Evolutionary conservation across 1,140 invertebrate genomes (phyloP).

Genomic region (Galleria mellonella): DNA sequence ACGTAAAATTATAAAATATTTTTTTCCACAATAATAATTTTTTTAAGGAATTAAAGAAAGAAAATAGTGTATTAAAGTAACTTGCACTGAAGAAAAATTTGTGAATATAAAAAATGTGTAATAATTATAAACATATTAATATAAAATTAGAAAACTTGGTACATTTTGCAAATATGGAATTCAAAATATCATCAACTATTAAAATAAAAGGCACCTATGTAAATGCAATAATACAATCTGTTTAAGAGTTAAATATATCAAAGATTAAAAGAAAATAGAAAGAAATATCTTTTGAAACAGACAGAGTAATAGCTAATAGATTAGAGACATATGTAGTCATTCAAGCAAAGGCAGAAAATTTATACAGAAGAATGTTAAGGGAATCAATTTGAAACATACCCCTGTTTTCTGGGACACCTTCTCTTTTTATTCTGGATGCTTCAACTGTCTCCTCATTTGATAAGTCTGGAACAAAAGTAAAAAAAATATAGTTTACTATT

Average conservation of each 20-base stretch:
- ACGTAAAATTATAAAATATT: too few species aligned
- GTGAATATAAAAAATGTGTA: too few species aligned
- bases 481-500: slow-evolving; percentile 1
- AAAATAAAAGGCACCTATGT: slow-evolving; percentile 12
- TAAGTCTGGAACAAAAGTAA: slow-evolving; percentile 56
- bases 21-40: too few species aligned
- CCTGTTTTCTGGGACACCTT: slow-evolving; percentile 64
- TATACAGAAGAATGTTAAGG: slow-evolving; percentile 20
- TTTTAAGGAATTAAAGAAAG: too few species aligned
- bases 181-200: slow-evolving; percentile 8
- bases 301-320: slow-evolving; percentile 9
- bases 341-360: slow-evolving; percentile 18
- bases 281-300: not conserved
- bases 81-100: too few species aligned
- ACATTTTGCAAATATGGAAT: not conserved
- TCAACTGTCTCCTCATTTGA: slow-evolving; percentile 46
- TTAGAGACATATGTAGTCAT: slow-evolving; percentile 14
- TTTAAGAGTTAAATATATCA: slow-evolving; percentile 1
- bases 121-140: too few species aligned
- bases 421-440: slow-evolving; percentile 58
- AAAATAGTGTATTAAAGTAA: too few species aligned
- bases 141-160: too few species aligned
- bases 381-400: slow-evolving; percentile 33
- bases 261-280: not conserved
- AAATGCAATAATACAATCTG: slow-evolving; percentile 1